Evolutionary conservation across 2,113 vertebrate species (phyloP), one percentile per base, ranked within the genome.

Genomic region (Pachycephala philippinensis): DNA sequence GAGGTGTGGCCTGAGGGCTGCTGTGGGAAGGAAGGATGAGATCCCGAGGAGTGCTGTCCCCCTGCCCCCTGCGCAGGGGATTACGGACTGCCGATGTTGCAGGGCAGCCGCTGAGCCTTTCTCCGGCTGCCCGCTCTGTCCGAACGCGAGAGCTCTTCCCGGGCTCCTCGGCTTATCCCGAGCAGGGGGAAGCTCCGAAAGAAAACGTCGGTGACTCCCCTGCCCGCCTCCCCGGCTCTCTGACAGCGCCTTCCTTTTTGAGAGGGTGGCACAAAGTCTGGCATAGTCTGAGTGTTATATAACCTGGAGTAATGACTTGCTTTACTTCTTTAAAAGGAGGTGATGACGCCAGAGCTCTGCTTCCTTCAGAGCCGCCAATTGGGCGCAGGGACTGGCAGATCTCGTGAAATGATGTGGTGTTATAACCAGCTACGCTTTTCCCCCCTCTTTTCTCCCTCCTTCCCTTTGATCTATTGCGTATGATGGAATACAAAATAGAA

Each of bases 311-410:
- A 95, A 75, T 92, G 90, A 94, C 81, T 95, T 71, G 92, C 89
- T 84, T 94, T 87, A n/a, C 72, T 91, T 86, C 89, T 96, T 95
- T 95, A 92, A 97, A 95, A 89, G 94, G 95, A 95, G 95, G 77
- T 18, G 93, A 70, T 97, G 93, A 96, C 79, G 92, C 87, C 90
- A 92, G 86, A 97, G 95, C 89, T 84, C 42, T 31, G 44, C 81
- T 96, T 93, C 63, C 89, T 59, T 72, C 78, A 12, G 53, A 91
- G 42, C 50, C 3, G 4, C 72, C 6, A 50, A 54, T 16, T 66
- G 77, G 72, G 47, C 3, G 0, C 82, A 8, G 87, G 52, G 56
- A 47, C 74, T 61, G 71, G 31, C 93, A 88, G 72, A 74, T 42
- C 72, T 84, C 30, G 3, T 77, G 84, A 85, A 90, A 61, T 57